Conservation (phyloP, 1,140 invertebrate species). For the Lamellibrachia luymesi region DNA sequence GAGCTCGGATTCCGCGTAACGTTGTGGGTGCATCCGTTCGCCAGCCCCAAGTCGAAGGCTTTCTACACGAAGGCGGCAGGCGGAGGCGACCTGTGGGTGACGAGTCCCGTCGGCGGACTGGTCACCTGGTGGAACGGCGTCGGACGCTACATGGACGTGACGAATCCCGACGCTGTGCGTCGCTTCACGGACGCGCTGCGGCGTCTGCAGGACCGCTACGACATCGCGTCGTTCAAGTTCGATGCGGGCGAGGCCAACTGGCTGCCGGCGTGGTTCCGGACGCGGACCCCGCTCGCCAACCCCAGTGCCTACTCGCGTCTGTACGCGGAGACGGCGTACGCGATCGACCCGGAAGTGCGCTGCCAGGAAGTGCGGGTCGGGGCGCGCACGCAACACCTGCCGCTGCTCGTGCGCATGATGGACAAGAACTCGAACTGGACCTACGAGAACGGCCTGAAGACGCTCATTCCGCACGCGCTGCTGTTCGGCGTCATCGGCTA, state of each 20-base stretch:
- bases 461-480: constrained; percentile 76
- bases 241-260: constrained; percentile 87
- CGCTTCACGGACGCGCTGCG: constrained; percentile 74
- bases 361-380: constrained; percentile 76
- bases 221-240: constrained; percentile 87
- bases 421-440: constrained; percentile 83
- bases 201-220: constrained; percentile 62
- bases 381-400: constrained; percentile 72
- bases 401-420: constrained; percentile 80
- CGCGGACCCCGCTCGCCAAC: constrained; percentile 6
- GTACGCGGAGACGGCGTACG: constrained; percentile 52
- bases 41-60: constrained; percentile 70
- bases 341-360: constrained; percentile 64
- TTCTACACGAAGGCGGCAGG: background rate
- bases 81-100: background rate
- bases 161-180: constrained; percentile 53
- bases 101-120: background rate
- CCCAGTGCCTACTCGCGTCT: constrained; percentile 37
- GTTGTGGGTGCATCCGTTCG: constrained; percentile 86
- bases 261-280: constrained; percentile 66
- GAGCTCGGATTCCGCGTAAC: constrained; percentile 69
- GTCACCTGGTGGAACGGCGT: constrained; percentile 20
- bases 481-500: constrained; percentile 84
- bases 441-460: constrained; percentile 78
- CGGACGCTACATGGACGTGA: constrained; percentile 40